Base-by-base conservation (phyloP, 2,797 vertebrate species). In the Borostomias antarcticus region DNA sequence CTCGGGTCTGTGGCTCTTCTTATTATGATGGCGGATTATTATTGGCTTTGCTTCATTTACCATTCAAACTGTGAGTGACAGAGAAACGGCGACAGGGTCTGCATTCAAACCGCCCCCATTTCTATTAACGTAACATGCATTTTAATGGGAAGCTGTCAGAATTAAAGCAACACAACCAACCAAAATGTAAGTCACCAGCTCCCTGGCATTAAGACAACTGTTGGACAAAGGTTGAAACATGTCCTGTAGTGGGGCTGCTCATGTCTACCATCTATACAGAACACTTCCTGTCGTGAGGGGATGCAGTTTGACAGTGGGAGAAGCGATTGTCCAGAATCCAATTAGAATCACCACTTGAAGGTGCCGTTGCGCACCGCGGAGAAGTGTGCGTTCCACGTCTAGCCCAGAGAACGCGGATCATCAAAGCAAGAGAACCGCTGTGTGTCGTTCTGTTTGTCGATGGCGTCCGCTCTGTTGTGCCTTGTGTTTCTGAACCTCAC, bases 11-110 rank as follows among this genome's bases (percentile, higher is more conserved):
- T 47, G 73, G 75, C 68, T 65, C 33, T 64, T 64, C 66, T 75
- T 69, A 77, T 83, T 74, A 76, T 78, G 79, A 80, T 30, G 67
- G 70, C 48, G 45, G 62, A 80, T 82, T 73, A 81, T 80, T 81
- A 81, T 83, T 74, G 59, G 70, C 76, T 78, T 52, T 13, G 51
- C 76, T 76, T 78, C 58, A 83, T 86, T 85, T 83, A 82, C 73
- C 81, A 73, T 78, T 73, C 73, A 66, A 61, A 59, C 17, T 29
- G 69, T 51, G 28, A 30, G 69, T 77, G 66, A 74, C 57, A 64
- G 51, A 19, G 52, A 72, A 64, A 67, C 54, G n/a, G 4, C 30
- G 48, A 74, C 68, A 50, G 64, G 11, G 64, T 58, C 26, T 68
- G 72, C 68, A 72, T 62, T 35, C n/a, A 28, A 72, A 68, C 32